phyloP scores from a whole-genome alignment of 1,140 invertebrate genomes.

The Diabrotica undecimpunctata region DNA sequence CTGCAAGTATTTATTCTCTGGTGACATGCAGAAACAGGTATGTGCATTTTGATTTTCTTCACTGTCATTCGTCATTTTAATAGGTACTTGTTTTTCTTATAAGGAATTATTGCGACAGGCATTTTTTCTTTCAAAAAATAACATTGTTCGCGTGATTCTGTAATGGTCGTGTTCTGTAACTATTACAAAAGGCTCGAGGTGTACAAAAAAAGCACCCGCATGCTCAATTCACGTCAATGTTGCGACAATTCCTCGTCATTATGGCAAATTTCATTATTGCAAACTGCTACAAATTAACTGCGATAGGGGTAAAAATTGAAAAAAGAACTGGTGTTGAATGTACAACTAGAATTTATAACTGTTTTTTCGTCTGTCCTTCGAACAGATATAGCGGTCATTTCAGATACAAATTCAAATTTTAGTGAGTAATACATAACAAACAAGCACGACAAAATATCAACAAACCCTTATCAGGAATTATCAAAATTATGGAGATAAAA shows the following conservation, averaged over 20 bases:
- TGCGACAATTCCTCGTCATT: constrained; percentile 2
- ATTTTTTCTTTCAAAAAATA: constrained; percentile 23
- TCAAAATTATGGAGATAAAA: no score
- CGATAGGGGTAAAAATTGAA: no score
- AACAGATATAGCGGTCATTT: no score
- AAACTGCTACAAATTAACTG: no score
- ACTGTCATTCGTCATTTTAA: constrained; percentile 36
- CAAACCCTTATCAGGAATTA: no score
- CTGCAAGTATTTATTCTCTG: constrained; percentile 18
- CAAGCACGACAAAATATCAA: no score
- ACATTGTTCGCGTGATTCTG: constrained; percentile 32
- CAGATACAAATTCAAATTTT: no score
- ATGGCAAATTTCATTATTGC: neutral
- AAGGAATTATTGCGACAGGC: constrained; percentile 30
- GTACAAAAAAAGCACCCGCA: constrained; percentile 3
- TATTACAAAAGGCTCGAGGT: constrained; percentile 4
- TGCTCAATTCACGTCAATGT: constrained; percentile 8
- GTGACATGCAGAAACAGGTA: constrained; percentile 35
- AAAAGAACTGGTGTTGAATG: no score
- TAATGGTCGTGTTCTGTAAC: constrained; percentile 25
- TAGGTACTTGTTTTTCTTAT: constrained; percentile 33
- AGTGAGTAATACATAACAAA: no score
- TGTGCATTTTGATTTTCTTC: constrained; percentile 39
- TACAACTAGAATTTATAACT: no score
- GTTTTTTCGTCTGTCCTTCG: no score